Evolutionary conservation across 2,797 vertebrate species (phyloP).

Genomic region (Catharus ustulatus): DNA sequence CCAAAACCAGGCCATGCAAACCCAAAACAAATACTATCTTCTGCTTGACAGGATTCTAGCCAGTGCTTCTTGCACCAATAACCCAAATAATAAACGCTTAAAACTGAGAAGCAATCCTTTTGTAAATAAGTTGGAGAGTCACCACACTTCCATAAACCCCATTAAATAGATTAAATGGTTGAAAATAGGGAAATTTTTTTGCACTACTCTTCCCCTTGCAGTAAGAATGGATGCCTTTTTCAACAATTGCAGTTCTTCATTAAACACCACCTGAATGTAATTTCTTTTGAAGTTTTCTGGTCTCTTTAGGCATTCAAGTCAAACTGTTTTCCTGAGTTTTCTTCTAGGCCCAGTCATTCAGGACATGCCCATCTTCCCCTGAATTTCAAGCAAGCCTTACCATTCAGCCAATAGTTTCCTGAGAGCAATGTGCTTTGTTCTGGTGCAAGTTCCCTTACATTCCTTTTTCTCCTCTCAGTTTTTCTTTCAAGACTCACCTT

Average conservation of each 20-base stretch:
- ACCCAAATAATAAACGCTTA: neutral
- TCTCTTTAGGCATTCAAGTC: neutral
- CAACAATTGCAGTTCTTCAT: neutral
- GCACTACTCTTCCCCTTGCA: neutral
- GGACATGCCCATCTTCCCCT: neutral
- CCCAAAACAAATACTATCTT: neutral
- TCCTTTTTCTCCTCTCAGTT: neutral
- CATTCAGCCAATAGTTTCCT: neutral
- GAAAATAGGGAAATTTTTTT: neutral
- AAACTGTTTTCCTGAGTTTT: neutral
- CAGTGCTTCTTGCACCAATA: neutral
- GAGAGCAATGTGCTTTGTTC: neutral
- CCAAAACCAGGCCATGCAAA: neutral
- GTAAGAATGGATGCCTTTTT: neutral
- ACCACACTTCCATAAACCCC: neutral
- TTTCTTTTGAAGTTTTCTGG: neutral
- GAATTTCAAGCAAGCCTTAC: slow-evolving; percentile 15
- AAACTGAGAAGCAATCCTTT: neutral
- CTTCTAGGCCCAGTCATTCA: neutral
- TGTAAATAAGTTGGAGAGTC: neutral
- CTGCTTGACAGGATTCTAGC: neutral
- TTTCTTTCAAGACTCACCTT: neutral
- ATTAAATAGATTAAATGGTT: neutral
- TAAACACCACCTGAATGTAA: neutral
- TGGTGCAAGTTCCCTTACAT: neutral